Evolutionary conservation across 2,888 invertebrate species (phyloP), one percentile per base, ranked within the genome.

Genomic region (Dinocampus coccinellae): DNA sequence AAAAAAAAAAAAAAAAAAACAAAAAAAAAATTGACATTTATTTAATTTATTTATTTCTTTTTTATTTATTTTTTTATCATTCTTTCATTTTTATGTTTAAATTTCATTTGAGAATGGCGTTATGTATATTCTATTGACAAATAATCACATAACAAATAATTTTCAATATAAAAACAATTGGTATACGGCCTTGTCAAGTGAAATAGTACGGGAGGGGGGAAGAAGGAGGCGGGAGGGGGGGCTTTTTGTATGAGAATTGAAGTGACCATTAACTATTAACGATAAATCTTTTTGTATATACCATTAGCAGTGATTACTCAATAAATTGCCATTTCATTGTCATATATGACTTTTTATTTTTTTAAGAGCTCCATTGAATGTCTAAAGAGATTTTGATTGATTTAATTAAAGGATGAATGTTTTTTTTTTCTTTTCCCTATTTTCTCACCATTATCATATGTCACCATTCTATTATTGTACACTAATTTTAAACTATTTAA

Each of bases 351-450:
- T 58, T 29, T 29, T 34, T 2, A 16, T n/a, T 58, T 29, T 29
- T 34, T 2, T 58, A 33, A 55, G 55, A 7, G n/a, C 24, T 55
- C 26, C 6, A 55, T 55, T 55, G 55, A 16, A 29, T 34, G 1
- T 13, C 58, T 58, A 29, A 58, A 20, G n/a, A 34, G 24, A 24
- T 55, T 55, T 16, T 33, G 34, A 58, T 34, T 58, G 58, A 58
- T 58, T 58, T 33, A 58, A 13, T 47, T 47, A 7, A n/a, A 47
- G 47, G 20, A 47, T 3, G n/a, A 13, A 16, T 16, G 7, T 47
- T 47, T 47, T 16, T 47, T 29, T 29, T 29, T 29, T 29, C 3
- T 29, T 29, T 7, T 29, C 29, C 29, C 29, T 29, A 29, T 29
- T 29, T 3, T 3, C 7, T 29, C 3, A n/a, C 13, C 13, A 39